phyloP scores from a whole-genome alignment of 2,113 vertebrate genomes.

The Eidolon helvum region DNA sequence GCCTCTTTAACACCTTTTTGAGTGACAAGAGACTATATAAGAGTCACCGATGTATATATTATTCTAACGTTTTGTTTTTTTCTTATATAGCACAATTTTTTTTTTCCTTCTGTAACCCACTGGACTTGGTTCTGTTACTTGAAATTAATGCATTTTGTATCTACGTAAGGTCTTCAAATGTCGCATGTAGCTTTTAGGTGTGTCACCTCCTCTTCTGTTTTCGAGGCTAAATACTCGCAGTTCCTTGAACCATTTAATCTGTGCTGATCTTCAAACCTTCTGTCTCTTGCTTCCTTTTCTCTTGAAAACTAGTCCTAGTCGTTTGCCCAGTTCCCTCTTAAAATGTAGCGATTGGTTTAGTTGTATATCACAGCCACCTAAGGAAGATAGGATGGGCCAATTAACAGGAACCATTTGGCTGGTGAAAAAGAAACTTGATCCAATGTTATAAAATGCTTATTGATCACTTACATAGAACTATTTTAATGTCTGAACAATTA shows the following conservation, averaged over 20 bases:
- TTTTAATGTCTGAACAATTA: slow-evolving; percentile 64
- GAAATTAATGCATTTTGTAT: neutral
- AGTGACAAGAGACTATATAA: neutral
- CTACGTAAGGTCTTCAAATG: neutral
- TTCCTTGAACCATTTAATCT: neutral
- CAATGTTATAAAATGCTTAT: slow-evolving; percentile 68
- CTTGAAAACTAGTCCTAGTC: neutral
- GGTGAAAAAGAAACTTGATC: slow-evolving; percentile 54
- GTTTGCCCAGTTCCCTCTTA: neutral
- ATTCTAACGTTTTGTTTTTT: neutral
- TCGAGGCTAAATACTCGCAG: neutral
- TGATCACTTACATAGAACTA: slow-evolving; percentile 57
- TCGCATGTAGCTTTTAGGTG: neutral
- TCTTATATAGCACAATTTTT: neutral
- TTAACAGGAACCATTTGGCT: slow-evolving; percentile 60
- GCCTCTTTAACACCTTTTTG: neutral
- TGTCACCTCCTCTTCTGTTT: neutral
- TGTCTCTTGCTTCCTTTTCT: neutral
- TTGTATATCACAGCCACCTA: neutral
- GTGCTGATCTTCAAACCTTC: neutral
- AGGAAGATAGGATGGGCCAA: slow-evolving; percentile 18
- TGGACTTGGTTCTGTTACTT: neutral
- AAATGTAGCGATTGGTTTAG: neutral
- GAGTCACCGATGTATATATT: neutral
- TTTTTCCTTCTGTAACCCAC: neutral